A percentile compares a stretch with the other conserved stretches of the same genome.
Conservation (phyloP, 2,888 invertebrate species). For the Cephus pulcher region DNA sequence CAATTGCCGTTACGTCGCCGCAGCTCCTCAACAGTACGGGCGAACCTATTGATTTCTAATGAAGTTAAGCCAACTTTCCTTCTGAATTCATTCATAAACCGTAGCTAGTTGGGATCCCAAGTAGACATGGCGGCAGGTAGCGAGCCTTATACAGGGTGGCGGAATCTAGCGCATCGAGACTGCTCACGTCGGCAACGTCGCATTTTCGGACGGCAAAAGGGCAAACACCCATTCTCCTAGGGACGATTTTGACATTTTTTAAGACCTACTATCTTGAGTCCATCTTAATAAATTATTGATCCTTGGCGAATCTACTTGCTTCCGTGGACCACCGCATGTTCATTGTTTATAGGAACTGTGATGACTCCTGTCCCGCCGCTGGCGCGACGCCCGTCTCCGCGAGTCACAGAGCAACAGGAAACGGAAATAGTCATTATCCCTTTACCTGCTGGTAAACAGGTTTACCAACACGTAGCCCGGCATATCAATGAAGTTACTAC, state of each 20-base stretch:
- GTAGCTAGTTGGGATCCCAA: background rate
- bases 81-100: constrained; percentile 32
- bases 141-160: constrained; percentile 12
- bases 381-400: too few relatives aligned
- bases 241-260: constrained; percentile 12
- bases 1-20: too few relatives aligned
- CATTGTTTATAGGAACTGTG: background rate
- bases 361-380: background rate
- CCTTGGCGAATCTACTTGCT: too few relatives aligned
- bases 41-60: constrained; percentile 45
- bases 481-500: background rate
- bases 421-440: constrained; percentile 43
- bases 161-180: constrained; percentile 3
- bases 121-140: background rate
- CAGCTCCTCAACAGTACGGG: too few relatives aligned
- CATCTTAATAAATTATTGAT: background rate
- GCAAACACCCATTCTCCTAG: constrained; percentile 6
- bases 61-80: constrained; percentile 28
- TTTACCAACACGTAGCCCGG: constrained; percentile 13
- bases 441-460: constrained; percentile 32
- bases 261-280: background rate
- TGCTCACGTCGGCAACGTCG: constrained; percentile 4
- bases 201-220: constrained; percentile 4
- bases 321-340: too few relatives aligned
- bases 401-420: constrained; percentile 23